A percentile compares a stretch with the other conserved stretches of the same genome.
Conservation (phyloP, 1,140 invertebrate genomes). For the Drosophila saltans region DNA sequence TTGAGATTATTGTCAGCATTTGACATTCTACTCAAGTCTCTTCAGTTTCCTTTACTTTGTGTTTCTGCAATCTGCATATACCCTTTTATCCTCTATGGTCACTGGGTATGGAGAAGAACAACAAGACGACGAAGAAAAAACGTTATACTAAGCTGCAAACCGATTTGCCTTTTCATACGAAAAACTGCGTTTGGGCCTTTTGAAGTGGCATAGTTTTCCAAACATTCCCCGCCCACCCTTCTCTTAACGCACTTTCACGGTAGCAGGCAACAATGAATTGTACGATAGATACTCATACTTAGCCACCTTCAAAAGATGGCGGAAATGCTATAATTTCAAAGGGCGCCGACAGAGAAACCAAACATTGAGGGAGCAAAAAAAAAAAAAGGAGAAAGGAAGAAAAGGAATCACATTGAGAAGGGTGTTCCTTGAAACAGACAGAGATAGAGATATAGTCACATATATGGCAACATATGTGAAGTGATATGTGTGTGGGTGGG, state of each 20-base stretch:
- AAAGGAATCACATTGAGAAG: not conserved
- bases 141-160: constrained; percentile 43
- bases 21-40: too few relatives aligned
- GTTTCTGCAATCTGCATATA: not conserved
- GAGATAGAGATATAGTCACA: constrained; percentile 31
- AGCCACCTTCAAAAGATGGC: constrained; percentile 61
- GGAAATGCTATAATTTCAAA: constrained; percentile 80
- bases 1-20: too few relatives aligned
- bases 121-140: constrained; percentile 27
- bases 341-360: constrained; percentile 43
- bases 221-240: too few relatives aligned
- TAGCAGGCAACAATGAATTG: constrained; percentile 1
- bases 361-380: too few relatives aligned
- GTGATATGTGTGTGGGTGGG: constrained; percentile 10
- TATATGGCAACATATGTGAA: constrained; percentile 42
- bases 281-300: constrained; percentile 5
- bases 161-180: constrained; percentile 72
- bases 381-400: too few relatives aligned
- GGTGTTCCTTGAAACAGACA: constrained; percentile 28
- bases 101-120: not conserved
- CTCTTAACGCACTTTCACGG: constrained; percentile 72
- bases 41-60: too few relatives aligned
- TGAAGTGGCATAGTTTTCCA: constrained; percentile 75
- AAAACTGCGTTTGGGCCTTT: constrained; percentile 50
- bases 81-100: not conserved